These are phyloP conservation scores for Heteronetta atricapilla DNA, from an alignment of 2,113 vertebrate genomes.

Conservation along the genomic window DNA sequence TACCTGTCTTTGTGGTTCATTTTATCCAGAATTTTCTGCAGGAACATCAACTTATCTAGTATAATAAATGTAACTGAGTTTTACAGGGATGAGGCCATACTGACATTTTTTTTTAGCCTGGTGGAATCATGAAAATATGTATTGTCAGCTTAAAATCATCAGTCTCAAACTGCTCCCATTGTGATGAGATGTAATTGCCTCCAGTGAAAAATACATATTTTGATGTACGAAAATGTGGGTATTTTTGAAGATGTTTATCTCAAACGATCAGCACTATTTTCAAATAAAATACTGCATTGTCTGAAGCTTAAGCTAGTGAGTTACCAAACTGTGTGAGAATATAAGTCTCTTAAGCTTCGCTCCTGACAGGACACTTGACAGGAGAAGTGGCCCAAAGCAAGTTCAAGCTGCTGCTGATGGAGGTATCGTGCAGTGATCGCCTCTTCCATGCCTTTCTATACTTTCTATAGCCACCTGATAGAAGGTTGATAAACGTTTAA, in stretches of 20 bases:
- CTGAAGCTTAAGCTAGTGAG: neutral
- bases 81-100: neutral
- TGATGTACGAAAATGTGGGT: neutral
- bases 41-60: neutral
- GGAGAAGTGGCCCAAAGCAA: neutral
- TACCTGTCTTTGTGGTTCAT: neutral
- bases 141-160: neutral
- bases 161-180: neutral
- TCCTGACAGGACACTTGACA: neutral
- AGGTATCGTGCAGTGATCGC: neutral
- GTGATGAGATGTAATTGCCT: neutral
- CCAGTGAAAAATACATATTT: neutral
- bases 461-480: neutral
- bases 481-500: conserved; percentile 40
- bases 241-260: neutral
- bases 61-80: neutral
- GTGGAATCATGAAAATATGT: accelerated
- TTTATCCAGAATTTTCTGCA: neutral
- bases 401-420: neutral
- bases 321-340: neutral
- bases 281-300: neutral
- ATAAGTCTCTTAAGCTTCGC: neutral
- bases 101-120: neutral
- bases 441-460: neutral
- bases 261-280: neutral